Percentiles rank a stretch among this genome's conserved stretches.
phyloP scores from a whole-genome alignment of 2,888 invertebrate genomes.

The Sinotaia quadrata region DNA sequence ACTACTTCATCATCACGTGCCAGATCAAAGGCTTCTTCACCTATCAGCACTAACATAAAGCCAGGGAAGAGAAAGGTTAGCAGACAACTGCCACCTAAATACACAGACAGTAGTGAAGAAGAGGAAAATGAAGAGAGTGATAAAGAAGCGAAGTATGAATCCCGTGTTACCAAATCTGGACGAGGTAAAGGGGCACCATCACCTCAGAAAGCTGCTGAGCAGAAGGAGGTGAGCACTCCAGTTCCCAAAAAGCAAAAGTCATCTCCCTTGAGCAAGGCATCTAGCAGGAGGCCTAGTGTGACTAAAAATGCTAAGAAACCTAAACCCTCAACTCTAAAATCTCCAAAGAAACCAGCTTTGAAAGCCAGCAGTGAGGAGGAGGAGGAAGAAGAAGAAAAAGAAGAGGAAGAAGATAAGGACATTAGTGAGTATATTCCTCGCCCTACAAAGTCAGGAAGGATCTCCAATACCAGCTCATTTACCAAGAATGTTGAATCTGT shows the following conservation, averaged over 20 bases:
- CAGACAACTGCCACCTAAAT: too few relatives aligned
- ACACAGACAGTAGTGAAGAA: not conserved
- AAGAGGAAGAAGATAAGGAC: slow-evolving; percentile 1
- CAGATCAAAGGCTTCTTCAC: not conserved
- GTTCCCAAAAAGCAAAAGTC: not conserved
- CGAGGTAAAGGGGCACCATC: slow-evolving; percentile 7
- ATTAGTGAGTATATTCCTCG: not conserved
- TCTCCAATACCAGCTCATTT: not conserved
- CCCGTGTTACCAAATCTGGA: slow-evolving; percentile 33
- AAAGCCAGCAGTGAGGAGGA: not conserved
- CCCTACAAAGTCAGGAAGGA: slow-evolving; percentile 2
- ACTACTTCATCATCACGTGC: not conserved
- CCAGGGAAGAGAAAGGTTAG: not conserved
- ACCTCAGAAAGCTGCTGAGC: not conserved
- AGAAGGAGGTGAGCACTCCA: not conserved
- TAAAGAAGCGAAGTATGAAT: slow-evolving; percentile 25
- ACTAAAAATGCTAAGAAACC: not conserved
- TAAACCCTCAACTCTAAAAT: not conserved
- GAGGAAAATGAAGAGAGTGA: slow-evolving; percentile 15
- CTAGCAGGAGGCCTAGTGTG: not conserved
- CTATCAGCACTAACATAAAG: slow-evolving; percentile 4
- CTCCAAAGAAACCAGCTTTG: not conserved
- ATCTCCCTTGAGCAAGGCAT: not conserved
- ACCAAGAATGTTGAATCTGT: not conserved
- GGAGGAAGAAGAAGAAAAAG: not conserved